Conservation (phyloP, 2,888 invertebrate species). For the Nymphalis c-album region DNA sequence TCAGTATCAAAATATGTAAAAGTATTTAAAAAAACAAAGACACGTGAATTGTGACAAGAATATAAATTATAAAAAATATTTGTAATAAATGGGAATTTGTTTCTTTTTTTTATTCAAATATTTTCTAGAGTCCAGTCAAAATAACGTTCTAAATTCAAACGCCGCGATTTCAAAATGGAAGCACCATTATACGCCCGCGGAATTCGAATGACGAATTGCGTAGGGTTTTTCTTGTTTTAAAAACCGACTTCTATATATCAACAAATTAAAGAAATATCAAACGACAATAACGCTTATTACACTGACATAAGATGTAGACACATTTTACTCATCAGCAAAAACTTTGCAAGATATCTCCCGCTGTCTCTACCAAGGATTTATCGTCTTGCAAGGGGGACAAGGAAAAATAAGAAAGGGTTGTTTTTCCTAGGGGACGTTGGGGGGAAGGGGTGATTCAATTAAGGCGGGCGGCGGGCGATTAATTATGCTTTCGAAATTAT, state of each 20-base stretch:
- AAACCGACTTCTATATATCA: constrained; percentile 38
- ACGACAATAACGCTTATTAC: constrained; percentile 32
- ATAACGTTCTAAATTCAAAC: constrained; percentile 5
- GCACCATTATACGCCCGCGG: constrained; percentile 69
- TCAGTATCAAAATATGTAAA: too few relatives aligned
- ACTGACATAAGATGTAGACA: constrained; percentile 20
- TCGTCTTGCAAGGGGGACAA: constrained; percentile 76
- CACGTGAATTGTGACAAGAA: too few relatives aligned
- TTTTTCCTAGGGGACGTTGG: constrained; percentile 73
- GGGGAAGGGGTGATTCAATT: constrained; percentile 69
- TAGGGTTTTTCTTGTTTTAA: constrained; percentile 77
- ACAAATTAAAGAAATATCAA: neutral
- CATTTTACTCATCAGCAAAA: constrained; percentile 37
- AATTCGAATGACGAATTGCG: constrained; percentile 80
- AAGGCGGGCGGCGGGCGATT: constrained; percentile 72
- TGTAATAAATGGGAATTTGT: too few relatives aligned
- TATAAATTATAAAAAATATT: too few relatives aligned
- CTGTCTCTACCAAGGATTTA: constrained; percentile 80
- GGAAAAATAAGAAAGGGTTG: constrained; percentile 80
- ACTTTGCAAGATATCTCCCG: constrained; percentile 68
- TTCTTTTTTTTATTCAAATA: neutral
- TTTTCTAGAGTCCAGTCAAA: constrained; percentile 1
- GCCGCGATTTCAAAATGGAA: constrained; percentile 65
- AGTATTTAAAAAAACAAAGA: too few relatives aligned
- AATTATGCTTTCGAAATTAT: constrained; percentile 69